Conservation (phyloP, 2,888 invertebrate genomes). For the Caenorhabditis wallacei region DNA sequence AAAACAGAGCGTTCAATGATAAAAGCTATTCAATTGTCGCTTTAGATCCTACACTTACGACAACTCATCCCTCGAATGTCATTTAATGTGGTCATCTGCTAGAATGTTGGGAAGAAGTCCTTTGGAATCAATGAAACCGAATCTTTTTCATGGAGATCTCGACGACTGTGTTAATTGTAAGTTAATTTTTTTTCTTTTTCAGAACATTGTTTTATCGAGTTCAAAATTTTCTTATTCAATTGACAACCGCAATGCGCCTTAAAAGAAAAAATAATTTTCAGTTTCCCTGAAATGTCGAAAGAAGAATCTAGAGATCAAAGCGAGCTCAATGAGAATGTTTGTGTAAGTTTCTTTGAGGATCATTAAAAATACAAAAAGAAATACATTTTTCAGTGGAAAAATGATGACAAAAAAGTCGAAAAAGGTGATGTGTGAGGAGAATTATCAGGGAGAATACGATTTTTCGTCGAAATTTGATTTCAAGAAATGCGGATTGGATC, state of each 20-base stretch:
- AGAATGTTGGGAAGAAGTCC: slow-evolving; percentile 74
- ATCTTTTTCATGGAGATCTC: slow-evolving; percentile 75
- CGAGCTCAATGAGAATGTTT: slow-evolving; percentile 65
- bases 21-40: no score
- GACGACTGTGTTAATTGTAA: slow-evolving; percentile 80
- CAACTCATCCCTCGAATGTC: slow-evolving; percentile 65
- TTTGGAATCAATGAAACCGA: slow-evolving; percentile 67
- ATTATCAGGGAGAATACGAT: slow-evolving; percentile 65
- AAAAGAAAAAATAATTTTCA: no score
- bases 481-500: slow-evolving; percentile 74
- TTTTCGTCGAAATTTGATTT: slow-evolving; percentile 74
- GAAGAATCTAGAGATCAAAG: slow-evolving; percentile 61
- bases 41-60: slow-evolving; percentile 77
- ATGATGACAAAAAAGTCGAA: slow-evolving; percentile 73
- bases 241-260: no score
- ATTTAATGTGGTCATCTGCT: slow-evolving; percentile 63
- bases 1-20: no score
- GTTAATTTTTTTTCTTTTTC: slow-evolving; percentile 22
- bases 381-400: slow-evolving; percentile 71
- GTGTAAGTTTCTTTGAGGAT: slow-evolving; percentile 51
- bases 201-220: neutral
- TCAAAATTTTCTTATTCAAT: no score
- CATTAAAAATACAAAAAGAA: no score
- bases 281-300: slow-evolving; percentile 69
- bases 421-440: slow-evolving; percentile 66